A percentile compares a stretch with the other conserved stretches of the same genome.
Evolutionary conservation across 1,140 invertebrate genomes (phyloP).

Genomic region (Polypedilum vanderplanki): DNA sequence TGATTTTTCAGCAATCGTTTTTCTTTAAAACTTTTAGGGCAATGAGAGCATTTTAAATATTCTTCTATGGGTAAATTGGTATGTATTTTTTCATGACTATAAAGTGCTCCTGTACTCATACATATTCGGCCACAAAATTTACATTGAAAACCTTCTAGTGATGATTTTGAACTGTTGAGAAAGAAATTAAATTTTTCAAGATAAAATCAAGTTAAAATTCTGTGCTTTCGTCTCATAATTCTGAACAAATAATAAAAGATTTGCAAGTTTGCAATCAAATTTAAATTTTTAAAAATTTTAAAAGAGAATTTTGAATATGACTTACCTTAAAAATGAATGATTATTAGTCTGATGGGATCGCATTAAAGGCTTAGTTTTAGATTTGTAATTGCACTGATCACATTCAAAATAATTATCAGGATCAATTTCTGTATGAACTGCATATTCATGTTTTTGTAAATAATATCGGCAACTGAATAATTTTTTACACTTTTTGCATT

Average conservation of each 20-base stretch:
- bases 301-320: too few relatives aligned
- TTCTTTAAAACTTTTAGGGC: not conserved
- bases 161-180: not conserved
- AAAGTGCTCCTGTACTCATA: not conserved
- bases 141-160: not conserved
- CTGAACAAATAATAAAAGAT: too few relatives aligned
- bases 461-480: not conserved
- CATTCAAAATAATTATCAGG: not conserved
- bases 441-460: not conserved
- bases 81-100: constrained; percentile 13
- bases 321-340: not conserved
- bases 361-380: not conserved
- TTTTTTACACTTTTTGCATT: not conserved
- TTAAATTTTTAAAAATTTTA: too few relatives aligned
- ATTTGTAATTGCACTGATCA: not conserved
- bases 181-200: too few relatives aligned
- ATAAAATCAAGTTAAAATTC: too few relatives aligned
- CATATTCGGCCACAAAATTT: not conserved
- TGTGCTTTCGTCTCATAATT: too few relatives aligned
- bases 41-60: not conserved
- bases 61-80: not conserved
- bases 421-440: not conserved
- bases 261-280: too few relatives aligned
- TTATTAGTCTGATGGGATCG: not conserved
- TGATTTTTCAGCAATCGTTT: constrained; percentile 20